Conservation (phyloP, 2,113 vertebrate genomes). For the Vanacampus margaritifer region DNA sequence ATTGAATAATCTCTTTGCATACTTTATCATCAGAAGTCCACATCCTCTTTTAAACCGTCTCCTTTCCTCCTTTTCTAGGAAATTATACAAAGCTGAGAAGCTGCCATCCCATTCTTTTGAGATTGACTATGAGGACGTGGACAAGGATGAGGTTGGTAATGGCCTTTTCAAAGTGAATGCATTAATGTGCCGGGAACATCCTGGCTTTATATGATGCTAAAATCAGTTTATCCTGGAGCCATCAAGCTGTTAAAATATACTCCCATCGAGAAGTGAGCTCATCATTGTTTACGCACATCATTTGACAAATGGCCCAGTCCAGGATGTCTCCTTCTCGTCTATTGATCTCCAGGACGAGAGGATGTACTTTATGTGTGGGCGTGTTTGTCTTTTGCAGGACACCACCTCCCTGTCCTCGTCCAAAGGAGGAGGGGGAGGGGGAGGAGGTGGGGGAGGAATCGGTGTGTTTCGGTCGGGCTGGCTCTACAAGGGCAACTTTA, state of each 20-base stretch:
- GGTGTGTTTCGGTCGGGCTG: conserved; percentile 95
- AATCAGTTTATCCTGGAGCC: conserved; percentile 35
- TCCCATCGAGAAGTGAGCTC: conserved; percentile 27
- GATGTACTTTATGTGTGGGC: conserved; percentile 5
- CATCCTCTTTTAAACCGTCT: conserved; percentile 6
- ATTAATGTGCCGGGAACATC: conserved; percentile 31
- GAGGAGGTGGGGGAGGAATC: conserved; percentile 78
- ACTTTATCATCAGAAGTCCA: conserved; percentile 8
- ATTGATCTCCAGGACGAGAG: conserved; percentile 22
- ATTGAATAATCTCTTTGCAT: conserved; percentile 31
- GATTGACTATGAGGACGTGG: conserved; percentile 93
- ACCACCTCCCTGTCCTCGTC: conserved; percentile 96
- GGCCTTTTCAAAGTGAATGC: conserved; percentile 23
- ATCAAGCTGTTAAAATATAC: conserved; percentile 37
- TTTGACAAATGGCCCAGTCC: conserved; percentile 23
- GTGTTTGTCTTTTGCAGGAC: conserved; percentile 73
- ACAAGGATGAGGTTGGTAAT: conserved; percentile 92
- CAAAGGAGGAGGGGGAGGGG: conserved; percentile 82
- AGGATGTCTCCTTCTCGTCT: conserved; percentile 19
- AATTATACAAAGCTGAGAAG: conserved; percentile 87
- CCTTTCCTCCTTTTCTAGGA: conserved; percentile 64
- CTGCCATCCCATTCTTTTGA: conserved; percentile 94
- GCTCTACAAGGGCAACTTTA: conserved; percentile 99
- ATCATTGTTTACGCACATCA: conserved; percentile 29
- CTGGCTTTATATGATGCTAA: conserved; percentile 18